These are phyloP conservation scores for Drosophila pectinifera DNA, from an alignment of 1,140 invertebrate species.

Conservation along the genomic window DNA sequence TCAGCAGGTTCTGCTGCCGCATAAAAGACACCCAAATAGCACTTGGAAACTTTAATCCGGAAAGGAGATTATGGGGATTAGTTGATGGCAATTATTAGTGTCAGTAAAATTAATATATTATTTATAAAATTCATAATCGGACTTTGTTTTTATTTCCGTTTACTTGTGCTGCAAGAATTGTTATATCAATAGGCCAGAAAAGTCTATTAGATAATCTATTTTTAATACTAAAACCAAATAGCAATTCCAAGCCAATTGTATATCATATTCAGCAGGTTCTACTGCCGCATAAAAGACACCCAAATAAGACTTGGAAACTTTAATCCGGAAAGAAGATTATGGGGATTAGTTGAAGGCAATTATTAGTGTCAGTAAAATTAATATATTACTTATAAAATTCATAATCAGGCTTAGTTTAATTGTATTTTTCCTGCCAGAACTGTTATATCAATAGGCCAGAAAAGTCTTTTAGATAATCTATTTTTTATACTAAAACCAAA, in stretches of 20 bases:
- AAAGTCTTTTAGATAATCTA: background rate
- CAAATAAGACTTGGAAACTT: conserved; percentile 7
- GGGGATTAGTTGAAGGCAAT: background rate
- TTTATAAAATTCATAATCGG: background rate
- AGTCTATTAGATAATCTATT: background rate
- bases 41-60: conserved; percentile 14
- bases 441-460: too few relatives aligned
- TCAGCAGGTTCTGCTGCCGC: conserved; percentile 12
- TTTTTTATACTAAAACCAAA: background rate
- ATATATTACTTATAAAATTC: background rate
- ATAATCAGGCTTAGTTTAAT: too few relatives aligned
- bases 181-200: too few relatives aligned
- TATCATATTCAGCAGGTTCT: conserved; percentile 23
- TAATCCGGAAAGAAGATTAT: background rate
- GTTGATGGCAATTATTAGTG: background rate
- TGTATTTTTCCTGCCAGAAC: too few relatives aligned
- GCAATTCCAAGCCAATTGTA: too few relatives aligned
- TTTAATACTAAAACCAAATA: too few relatives aligned
- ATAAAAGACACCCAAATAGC: background rate
- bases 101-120: background rate
- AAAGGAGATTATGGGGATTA: background rate
- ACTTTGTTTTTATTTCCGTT: too few relatives aligned
- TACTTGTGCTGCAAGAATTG: too few relatives aligned
- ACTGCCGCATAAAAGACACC: background rate
- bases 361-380: background rate